Base-by-base conservation (phyloP, 2,113 vertebrate genomes). In the Atlantisia rogersi region DNA sequence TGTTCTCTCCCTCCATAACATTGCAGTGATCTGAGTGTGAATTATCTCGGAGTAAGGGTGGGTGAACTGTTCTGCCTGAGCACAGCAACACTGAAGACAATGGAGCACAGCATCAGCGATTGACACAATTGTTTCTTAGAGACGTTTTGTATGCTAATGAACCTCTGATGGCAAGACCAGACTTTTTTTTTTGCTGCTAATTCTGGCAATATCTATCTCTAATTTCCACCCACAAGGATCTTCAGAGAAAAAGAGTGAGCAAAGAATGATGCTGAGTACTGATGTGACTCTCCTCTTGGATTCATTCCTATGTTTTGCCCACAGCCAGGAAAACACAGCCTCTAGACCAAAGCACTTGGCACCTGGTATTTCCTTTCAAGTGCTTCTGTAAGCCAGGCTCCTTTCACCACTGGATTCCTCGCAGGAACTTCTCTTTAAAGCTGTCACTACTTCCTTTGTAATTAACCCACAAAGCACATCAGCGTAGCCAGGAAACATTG, bases 351-450 rank as follows among this genome's bases (percentile, higher is more conserved):
- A 90, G 74, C 94, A 93, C 90, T 76, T 94, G 97, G 96, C 95
- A 95, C 86, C 91, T 92, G 95, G 79, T 90, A 67, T 97, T 98
- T 96, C 94, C 94, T 97, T 97, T 97, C 91, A 95, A 95, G 91
- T 67, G 55, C 67, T 92, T 92, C 85, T 95, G 20, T 77, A 69
- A 94, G 88, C 90, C 92, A 74, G 92, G 77, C 76, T 91, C 74
- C 89, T 97, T 96, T 90, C 79, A 90, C 94, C 70, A 70, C 86
- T 93, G 64, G 18, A 31, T 95, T 96, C 83, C 63, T 93, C 55
- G 67, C 90, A 90, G 88, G 71, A 95, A 87, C 67, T 75, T 83
- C 65, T 93, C 65, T 93, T 94, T 90, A 86, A 94, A 97, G 91
- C 88, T 93, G 88, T 85, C 91, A 93, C 69, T 96, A n/a, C 91